These are phyloP conservation scores for Sabatieria punctata DNA, from an alignment of 2,888 invertebrate genomes.

Conservation along the genomic window DNA sequence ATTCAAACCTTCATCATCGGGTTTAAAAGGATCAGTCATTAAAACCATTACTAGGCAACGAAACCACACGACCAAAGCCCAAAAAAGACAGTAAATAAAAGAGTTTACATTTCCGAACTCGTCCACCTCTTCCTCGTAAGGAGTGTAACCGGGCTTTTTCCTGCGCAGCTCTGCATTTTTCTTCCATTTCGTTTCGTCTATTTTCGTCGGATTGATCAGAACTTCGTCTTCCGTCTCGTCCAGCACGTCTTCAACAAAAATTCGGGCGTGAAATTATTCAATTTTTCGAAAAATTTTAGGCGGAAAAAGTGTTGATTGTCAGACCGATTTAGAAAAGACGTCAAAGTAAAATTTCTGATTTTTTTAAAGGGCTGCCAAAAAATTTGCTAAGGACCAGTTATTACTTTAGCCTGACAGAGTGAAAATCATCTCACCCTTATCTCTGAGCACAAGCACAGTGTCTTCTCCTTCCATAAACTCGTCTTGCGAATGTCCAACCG, in stretches of 20 bases:
- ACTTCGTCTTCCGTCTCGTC: slow-evolving; percentile 68
- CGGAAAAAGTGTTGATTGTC: slow-evolving; percentile 7
- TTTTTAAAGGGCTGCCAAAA: not conserved
- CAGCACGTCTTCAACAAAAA: slow-evolving; percentile 43
- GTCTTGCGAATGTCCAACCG: slow-evolving; percentile 54
- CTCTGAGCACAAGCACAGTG: slow-evolving; percentile 77
- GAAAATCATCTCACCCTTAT: slow-evolving; percentile 49
- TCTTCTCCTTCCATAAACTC: slow-evolving; percentile 37
- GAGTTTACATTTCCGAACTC: slow-evolving; percentile 38
- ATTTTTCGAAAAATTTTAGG: no score
- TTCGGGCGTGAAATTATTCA: no score
- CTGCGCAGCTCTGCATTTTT: slow-evolving; percentile 64
- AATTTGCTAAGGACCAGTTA: not conserved
- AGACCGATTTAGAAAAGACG: no score
- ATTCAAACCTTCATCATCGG: no score
- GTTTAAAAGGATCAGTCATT: no score
- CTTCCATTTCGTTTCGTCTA: slow-evolving; percentile 31
- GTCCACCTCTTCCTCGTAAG: slow-evolving; percentile 52
- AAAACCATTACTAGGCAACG: no score
- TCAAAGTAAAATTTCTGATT: no score
- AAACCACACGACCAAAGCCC: no score
- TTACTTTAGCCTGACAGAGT: not conserved
- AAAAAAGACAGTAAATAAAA: no score
- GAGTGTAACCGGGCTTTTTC: slow-evolving; percentile 50
- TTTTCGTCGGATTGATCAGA: slow-evolving; percentile 49